Evolutionary conservation across 2,888 invertebrate genomes (phyloP), one percentile per base, ranked within the genome.

Genomic region (Anoplius nigerrimus): DNA sequence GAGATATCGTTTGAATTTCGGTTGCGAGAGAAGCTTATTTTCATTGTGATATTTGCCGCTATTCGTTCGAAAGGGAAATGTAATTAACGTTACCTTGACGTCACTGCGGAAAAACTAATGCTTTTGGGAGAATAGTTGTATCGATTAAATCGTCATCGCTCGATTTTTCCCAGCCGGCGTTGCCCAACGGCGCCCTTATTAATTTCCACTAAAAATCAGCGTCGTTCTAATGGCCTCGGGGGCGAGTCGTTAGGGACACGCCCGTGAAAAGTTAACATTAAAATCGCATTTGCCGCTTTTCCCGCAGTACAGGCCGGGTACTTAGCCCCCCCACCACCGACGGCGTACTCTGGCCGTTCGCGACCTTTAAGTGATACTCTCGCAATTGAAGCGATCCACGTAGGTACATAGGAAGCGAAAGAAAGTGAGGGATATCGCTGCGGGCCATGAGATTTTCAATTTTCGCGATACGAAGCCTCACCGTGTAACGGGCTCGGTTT

Each of bases 221-320:
- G 34, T 34, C 34, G 6, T 13, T 34, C 34, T 34, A 34, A 34
- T 34, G 34, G 34, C 45, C 8, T n/a, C 15, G 43, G 15, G 43
- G 15, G 21, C 22, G 60, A 66, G 67, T 75, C 71, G 74, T 78
- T 76, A 75, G 57, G 62, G 72, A 71, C 76, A 70, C 70, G 66
- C 72, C 74, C 71, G 74, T 42, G 61, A 59, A 34, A 68, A 66
- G 59, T 74, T 66, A 72, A 71, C 76, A 80, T 78, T 80, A 80
- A 81, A 79, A 76, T 80, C 73, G 69, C 79, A 79, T 81, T 79
- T 80, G 72, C 74, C 71, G 65, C 60, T 75, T 76, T 73, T 67
- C 66, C 69, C 42, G 21, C 45, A 58, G 53, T 34, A 57, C 48
- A 0, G 53, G 27, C 22, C 54, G 54, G n/a, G 34, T 34, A 34